Conservation (phyloP, 2,113 vertebrate species). For the Mesitornis unicolor region DNA sequence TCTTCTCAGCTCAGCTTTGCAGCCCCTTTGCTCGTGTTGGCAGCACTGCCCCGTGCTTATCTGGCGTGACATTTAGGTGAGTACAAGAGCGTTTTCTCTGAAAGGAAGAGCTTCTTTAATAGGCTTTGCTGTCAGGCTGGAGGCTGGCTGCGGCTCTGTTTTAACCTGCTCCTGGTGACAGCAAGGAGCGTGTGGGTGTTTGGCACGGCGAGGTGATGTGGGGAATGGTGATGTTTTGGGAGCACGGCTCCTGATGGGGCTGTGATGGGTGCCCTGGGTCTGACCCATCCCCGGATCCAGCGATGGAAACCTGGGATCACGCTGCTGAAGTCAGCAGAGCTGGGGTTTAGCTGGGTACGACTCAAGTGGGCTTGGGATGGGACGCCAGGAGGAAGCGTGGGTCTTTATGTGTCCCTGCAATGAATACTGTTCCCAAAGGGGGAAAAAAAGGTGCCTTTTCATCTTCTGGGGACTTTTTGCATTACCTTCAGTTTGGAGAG, state of each 20-base stretch:
- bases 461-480: background rate
- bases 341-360: background rate
- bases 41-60: background rate
- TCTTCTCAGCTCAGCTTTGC: background rate
- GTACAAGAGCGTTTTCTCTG: background rate
- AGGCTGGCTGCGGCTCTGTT: background rate
- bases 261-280: background rate
- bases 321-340: background rate
- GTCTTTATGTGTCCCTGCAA: background rate
- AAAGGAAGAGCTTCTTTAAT: background rate
- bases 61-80: background rate
- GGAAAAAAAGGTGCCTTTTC: background rate
- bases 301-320: background rate
- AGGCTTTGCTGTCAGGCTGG: background rate
- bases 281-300: accelerated
- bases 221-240: background rate
- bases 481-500: background rate
- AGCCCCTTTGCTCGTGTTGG: background rate
- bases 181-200: background rate
- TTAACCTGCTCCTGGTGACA: background rate
- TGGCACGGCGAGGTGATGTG: background rate
- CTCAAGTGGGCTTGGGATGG: too few species aligned
- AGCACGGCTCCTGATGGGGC: background rate
- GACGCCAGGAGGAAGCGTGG: too few species aligned
- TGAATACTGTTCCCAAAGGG: accelerated